A percentile compares a stretch with the other conserved stretches of the same genome.
Conservation (phyloP, 2,113 vertebrate genomes). For the Erythrolamprus reginae region DNA sequence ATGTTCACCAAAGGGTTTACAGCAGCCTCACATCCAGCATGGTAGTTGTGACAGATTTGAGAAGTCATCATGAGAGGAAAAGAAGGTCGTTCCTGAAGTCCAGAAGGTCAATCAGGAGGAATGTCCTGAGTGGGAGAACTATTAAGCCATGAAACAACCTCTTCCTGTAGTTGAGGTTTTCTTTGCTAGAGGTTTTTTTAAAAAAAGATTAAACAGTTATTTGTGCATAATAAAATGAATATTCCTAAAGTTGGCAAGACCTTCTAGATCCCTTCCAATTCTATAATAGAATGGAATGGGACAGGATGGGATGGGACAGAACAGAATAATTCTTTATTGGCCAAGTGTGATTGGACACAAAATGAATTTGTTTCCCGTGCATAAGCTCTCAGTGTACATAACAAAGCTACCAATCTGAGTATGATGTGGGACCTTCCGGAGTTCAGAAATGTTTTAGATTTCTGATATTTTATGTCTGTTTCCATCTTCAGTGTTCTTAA, state of each 20-base stretch:
- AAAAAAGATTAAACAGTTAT: neutral
- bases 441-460: neutral
- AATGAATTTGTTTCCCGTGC: neutral
- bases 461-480: neutral
- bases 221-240: neutral
- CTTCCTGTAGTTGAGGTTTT: neutral
- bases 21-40: conserved; percentile 36
- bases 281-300: neutral
- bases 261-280: neutral
- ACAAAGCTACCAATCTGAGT: neutral
- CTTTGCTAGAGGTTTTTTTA: neutral
- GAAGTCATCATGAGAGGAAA: conserved; percentile 14
- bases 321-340: neutral
- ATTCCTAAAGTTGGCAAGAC: neutral
- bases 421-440: neutral
- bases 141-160: neutral
- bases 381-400: neutral
- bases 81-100: neutral
- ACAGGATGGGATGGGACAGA: rapidly evolving
- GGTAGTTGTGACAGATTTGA: conserved; percentile 40
- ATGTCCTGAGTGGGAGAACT: neutral
- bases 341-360: neutral
- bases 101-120: neutral
- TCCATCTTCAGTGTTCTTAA: neutral
- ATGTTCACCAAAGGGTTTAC: conserved; percentile 39